phyloP scores from a whole-genome alignment of 2,113 vertebrate genomes.

The Nyctereutes procyonoides region DNA sequence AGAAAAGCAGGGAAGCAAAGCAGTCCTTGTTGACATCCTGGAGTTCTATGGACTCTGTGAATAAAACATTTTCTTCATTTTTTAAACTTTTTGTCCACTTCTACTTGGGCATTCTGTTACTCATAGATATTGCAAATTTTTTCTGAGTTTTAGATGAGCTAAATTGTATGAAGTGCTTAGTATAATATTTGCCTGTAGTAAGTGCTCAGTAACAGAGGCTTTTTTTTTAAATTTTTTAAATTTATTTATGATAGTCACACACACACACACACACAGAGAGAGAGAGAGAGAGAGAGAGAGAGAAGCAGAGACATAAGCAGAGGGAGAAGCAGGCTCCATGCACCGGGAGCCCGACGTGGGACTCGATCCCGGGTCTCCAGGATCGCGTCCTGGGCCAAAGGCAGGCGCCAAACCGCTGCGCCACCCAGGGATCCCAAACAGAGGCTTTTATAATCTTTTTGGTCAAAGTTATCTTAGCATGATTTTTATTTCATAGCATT shows the following conservation, averaged over 20 bases:
- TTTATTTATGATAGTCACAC: no score
- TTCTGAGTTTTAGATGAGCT: not conserved
- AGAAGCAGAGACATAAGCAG: no score
- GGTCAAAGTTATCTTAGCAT: not conserved
- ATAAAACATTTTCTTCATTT: not conserved
- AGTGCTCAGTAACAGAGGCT: not conserved
- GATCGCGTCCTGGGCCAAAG: no score
- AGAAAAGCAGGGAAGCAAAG: not conserved
- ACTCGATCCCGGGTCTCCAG: no score
- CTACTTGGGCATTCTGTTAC: not conserved
- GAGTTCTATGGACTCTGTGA: not conserved
- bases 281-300: no score
- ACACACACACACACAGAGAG: no score
- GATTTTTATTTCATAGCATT: conserved; percentile 47
- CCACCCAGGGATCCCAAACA: no score
- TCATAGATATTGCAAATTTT: not conserved
- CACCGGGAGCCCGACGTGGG: no score
- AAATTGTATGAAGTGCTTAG: not conserved
- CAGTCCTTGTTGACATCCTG: not conserved
- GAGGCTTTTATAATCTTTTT: not conserved
- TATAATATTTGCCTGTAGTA: not conserved
- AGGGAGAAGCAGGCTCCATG: no score
- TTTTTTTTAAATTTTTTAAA: no score
- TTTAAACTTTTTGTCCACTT: not conserved
- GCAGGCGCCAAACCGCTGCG: no score